A percentile compares a stretch with the other conserved stretches of the same genome.
These are phyloP conservation scores for Syrphus vitripennis DNA, from an alignment of 2,888 invertebrate genomes.

Conservation along the genomic window DNA sequence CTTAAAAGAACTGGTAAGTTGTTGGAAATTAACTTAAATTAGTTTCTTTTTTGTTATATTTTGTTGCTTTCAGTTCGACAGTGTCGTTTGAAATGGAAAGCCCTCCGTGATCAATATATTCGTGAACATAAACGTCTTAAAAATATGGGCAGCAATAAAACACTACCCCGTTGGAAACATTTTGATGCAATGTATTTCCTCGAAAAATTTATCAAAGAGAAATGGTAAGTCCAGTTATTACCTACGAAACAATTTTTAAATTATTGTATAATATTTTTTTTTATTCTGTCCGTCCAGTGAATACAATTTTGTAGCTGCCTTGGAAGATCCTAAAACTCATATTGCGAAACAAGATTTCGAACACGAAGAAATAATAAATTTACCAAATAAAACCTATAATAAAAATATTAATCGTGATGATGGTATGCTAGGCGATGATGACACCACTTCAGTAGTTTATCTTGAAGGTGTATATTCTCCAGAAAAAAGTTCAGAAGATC, in stretches of 20 bases:
- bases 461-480: slow-evolving; percentile 54
- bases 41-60: no score
- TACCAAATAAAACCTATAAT: not conserved
- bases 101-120: slow-evolving; percentile 78
- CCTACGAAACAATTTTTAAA: not conserved
- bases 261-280: not conserved
- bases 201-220: slow-evolving; percentile 77
- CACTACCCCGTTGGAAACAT: slow-evolving; percentile 78
- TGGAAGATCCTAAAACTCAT: not conserved
- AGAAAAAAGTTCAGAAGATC: not conserved
- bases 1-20: slow-evolving; percentile 77
- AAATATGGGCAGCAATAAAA: slow-evolving; percentile 73
- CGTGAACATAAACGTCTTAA: slow-evolving; percentile 79
- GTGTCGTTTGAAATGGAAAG: slow-evolving; percentile 79
- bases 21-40: not conserved
- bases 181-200: slow-evolving; percentile 78
- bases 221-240: slow-evolving; percentile 75
- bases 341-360: not conserved
- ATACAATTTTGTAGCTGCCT: not conserved
- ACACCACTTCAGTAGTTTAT: slow-evolving; percentile 38
- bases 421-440: not conserved
- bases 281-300: not conserved
- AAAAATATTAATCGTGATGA: not conserved
- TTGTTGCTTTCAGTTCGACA: slow-evolving; percentile 74
- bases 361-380: not conserved